Evolutionary conservation across 1,140 invertebrate species (phyloP), one percentile per base, ranked within the genome.

Genomic region (Heliconius congener): DNA sequence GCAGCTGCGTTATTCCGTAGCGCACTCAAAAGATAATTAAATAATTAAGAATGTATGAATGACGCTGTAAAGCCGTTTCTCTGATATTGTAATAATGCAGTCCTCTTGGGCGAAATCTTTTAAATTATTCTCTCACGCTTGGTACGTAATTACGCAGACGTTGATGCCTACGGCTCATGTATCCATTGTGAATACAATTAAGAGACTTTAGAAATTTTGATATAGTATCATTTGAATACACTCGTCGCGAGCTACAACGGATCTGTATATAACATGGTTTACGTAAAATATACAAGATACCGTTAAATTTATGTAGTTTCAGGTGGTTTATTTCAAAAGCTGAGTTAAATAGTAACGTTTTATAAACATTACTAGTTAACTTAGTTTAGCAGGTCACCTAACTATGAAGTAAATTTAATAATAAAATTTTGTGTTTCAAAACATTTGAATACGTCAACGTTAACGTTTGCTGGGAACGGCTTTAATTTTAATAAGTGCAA

Each of bases 11-110:
- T 88, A 86, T 90, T 83, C 86, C 85, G 87, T 84, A 83, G 84
- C 88, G 87, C 87, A 90, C 91, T 93, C 88, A 87, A 87, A 92
- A 91, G 92, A 92, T 93, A 93, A 93, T 93, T 92, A 93, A 93
- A 93, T 93, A 93, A 93, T 93, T 93, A 93, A 93, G 87, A 93
- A 92, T 93, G 91, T 92, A 93, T 93, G 92, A 93, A 92, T 93
- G 89, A 93, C 88, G 88, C 84, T 86, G 89, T 91, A 91, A 91
- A 92, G 88, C 88, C 88, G 89, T 92, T 92, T 90, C 87, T 88
- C 89, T 91, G 88, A 92, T 92, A 92, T 92, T 92, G 88, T 93
- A 91, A 93, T 93, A 93, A 92, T 92, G 90, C 91, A 93, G 90
- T 92, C 88, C 91, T 93, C 92, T 90, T 91, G 90, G 88, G 92